A percentile compares a stretch with the other conserved stretches of the same genome.
Conservation (phyloP, 2,797 vertebrate species). For the Pseudotriccus pelzelni region DNA sequence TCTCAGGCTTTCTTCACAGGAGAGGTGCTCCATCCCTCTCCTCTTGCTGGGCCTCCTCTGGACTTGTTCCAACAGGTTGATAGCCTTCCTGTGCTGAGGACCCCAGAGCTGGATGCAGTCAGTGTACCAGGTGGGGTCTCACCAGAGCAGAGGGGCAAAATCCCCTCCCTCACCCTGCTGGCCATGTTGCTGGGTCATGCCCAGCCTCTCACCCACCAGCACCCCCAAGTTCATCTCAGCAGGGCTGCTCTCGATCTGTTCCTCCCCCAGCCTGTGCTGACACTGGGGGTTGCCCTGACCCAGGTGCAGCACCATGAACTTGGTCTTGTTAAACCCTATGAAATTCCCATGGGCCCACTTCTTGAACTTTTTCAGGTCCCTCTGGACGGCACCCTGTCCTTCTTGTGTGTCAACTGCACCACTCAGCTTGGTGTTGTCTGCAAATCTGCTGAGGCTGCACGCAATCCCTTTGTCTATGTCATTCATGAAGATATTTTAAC, state of each 20-base stretch:
- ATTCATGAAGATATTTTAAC: neutral
- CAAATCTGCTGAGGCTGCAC: neutral
- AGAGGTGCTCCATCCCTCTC: neutral
- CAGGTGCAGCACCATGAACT: neutral
- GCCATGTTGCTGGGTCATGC: neutral
- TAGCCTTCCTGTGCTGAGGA: neutral
- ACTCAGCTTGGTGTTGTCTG: neutral
- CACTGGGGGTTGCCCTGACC: rapidly evolving
- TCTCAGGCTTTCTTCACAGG: neutral
- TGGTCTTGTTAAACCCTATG: neutral
- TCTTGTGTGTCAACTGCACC: neutral
- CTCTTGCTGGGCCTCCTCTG: neutral
- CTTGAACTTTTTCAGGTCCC: neutral
- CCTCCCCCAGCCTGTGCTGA: neutral
- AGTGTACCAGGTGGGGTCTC: neutral
- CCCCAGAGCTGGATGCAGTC: neutral
- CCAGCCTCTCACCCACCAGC: neutral
- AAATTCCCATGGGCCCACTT: neutral
- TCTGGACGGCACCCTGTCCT: neutral
- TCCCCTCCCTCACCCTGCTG: neutral
- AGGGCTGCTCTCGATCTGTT: neutral
- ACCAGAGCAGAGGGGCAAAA: neutral
- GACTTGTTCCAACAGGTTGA: rapidly evolving
- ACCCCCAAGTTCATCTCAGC: rapidly evolving
- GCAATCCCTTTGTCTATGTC: neutral